Evolutionary conservation across 2,888 invertebrate species (phyloP).

Genomic region (Drosophila mulleri): DNA sequence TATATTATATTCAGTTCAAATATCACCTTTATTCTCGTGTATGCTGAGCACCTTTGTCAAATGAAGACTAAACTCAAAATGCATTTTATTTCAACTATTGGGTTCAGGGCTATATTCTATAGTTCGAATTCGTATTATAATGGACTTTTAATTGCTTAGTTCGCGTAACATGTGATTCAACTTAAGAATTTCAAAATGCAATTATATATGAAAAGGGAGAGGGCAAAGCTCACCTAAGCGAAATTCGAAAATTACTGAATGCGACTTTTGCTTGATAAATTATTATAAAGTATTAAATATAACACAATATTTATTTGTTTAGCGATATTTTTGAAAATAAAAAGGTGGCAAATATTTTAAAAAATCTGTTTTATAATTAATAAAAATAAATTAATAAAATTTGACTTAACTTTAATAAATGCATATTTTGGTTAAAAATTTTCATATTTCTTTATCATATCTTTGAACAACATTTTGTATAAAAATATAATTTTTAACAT

Average conservation of each 20-base stretch:
- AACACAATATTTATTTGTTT: too few relatives aligned
- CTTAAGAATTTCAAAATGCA: neutral
- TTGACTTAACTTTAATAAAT: too few relatives aligned
- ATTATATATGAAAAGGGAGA: neutral
- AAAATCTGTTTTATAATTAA: too few relatives aligned
- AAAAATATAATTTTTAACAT: too few relatives aligned
- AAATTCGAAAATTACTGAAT: too few relatives aligned
- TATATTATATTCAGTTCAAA: neutral
- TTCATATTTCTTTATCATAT: too few relatives aligned
- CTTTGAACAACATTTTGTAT: too few relatives aligned
- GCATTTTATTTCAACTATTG: neutral
- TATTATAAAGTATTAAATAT: neutral
- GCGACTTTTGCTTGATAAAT: neutral
- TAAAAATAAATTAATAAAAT: too few relatives aligned
- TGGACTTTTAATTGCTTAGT: conserved; percentile 46
- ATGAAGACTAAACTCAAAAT: conserved; percentile 34
- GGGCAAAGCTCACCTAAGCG: neutral
- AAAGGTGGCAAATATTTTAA: too few relatives aligned
- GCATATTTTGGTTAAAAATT: too few relatives aligned
- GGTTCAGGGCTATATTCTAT: neutral
- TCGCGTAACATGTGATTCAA: conserved; percentile 4
- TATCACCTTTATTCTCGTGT: neutral
- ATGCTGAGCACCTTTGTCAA: conserved; percentile 11
- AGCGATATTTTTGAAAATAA: too few relatives aligned
- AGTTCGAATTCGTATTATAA: conserved; percentile 20